A percentile compares a stretch with the other conserved stretches of the same genome.
Conservation (phyloP, 2,113 vertebrate genomes). For the Solea senegalensis region DNA sequence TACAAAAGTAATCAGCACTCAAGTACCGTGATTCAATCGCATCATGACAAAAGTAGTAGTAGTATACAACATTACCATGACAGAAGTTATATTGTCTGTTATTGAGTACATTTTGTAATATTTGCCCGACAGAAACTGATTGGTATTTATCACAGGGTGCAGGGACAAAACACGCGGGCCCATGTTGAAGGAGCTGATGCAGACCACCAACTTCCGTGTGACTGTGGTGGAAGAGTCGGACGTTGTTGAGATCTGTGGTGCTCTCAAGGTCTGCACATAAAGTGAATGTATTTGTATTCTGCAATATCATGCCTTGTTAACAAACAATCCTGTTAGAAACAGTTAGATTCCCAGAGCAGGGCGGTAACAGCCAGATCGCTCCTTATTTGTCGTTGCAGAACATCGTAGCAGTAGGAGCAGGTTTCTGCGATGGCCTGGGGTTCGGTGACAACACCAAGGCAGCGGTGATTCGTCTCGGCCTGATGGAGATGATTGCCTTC, state of each 20-base stretch:
- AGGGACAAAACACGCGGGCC: constrained; percentile 84
- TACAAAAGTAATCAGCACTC: too few relatives aligned
- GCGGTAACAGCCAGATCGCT: not conserved
- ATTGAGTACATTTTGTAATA: too few relatives aligned
- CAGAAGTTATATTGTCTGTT: too few relatives aligned
- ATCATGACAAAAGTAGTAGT: too few relatives aligned
- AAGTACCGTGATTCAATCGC: too few relatives aligned
- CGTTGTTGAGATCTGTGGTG: constrained; percentile 96
- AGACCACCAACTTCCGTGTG: constrained; percentile 93
- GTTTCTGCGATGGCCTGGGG: constrained; percentile 95
- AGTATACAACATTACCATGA: too few relatives aligned
- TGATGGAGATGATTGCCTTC: constrained; percentile 97
- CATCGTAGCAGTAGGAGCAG: constrained; percentile 92
- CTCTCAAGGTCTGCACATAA: constrained; percentile 87
- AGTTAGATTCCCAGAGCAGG: too few relatives aligned
- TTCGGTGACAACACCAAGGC: constrained; percentile 98
- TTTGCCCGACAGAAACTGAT: not conserved
- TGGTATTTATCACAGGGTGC: constrained; percentile 80
- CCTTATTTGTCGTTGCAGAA: constrained; percentile 81
- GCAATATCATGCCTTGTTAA: too few relatives aligned
- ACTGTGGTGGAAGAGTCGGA: constrained; percentile 93
- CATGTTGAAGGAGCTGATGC: constrained; percentile 92
- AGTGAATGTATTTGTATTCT: too few relatives aligned
- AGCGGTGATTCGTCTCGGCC: constrained; percentile 93
- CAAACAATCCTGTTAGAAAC: too few relatives aligned